Conservation (phyloP, 2,797 vertebrate species). For the Tadarida brasiliensis region DNA sequence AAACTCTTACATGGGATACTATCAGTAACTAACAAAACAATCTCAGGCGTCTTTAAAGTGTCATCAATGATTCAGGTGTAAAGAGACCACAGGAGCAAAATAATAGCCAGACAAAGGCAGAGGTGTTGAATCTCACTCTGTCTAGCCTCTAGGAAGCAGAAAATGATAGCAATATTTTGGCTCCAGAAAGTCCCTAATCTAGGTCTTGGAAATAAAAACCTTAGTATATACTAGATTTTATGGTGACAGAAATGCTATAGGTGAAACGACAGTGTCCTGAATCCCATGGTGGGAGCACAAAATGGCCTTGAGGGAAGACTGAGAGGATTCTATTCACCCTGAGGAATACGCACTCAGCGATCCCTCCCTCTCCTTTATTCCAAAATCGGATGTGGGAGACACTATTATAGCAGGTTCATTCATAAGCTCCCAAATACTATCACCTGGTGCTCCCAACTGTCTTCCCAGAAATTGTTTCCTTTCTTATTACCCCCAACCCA, state of each 20-base stretch:
- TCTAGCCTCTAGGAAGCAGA: background rate
- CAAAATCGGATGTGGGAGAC: background rate
- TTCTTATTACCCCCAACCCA: background rate
- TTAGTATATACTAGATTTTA: background rate
- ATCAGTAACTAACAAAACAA: background rate
- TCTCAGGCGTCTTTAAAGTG: background rate
- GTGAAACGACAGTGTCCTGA: background rate
- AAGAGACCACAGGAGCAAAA: background rate
- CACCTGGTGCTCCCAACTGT: background rate
- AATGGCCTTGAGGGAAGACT: background rate
- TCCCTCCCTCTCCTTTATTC: background rate
- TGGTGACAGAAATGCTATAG: background rate
- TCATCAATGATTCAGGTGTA: background rate
- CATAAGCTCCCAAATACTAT: background rate
- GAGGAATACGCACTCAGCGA: background rate
- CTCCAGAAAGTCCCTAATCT: background rate
- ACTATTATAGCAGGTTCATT: background rate
- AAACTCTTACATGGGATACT: background rate
- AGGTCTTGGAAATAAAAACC: conserved; percentile 27
- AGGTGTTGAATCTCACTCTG: background rate
- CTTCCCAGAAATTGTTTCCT: background rate
- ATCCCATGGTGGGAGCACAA: background rate
- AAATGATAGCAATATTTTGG: background rate
- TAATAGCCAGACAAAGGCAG: background rate
- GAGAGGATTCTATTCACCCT: background rate